phyloP scores from a whole-genome alignment of 2,113 vertebrate genomes.

The Formicarius rufipectus region DNA sequence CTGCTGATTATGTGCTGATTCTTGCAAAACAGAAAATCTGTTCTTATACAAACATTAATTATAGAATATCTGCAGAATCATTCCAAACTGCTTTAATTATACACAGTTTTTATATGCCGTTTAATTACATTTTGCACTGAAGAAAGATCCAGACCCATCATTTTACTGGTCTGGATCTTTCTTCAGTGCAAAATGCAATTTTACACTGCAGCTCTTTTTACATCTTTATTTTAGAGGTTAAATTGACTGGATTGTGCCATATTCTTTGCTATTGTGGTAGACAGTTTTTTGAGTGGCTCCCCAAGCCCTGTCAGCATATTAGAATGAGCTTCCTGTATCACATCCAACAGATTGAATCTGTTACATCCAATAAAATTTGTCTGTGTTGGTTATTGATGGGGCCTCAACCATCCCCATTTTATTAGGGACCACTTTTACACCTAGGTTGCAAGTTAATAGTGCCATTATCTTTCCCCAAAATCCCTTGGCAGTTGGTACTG shows the following conservation, averaged over 20 bases:
- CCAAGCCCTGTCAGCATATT: neutral
- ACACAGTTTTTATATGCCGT: constrained; percentile 20
- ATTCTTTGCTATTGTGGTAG: neutral
- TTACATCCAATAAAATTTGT: constrained; percentile 66
- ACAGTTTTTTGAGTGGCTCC: constrained; percentile 49
- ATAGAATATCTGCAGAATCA: constrained; percentile 64
- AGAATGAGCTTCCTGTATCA: constrained; percentile 32
- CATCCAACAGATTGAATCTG: constrained; percentile 25
- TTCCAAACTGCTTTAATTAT: constrained; percentile 69
- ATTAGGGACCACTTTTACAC: constrained; percentile 75
- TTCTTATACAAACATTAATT: constrained; percentile 72
- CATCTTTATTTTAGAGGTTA: constrained; percentile 61
- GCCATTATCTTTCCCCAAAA: constrained; percentile 69
- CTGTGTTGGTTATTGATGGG: constrained; percentile 60
- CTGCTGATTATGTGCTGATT: constrained; percentile 66
- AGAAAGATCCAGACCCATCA: constrained; percentile 27
- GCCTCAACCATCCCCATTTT: constrained; percentile 58
- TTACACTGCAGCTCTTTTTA: constrained; percentile 33
- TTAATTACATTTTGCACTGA: constrained; percentile 63
- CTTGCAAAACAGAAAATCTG: constrained; percentile 56
- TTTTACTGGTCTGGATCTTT: neutral
- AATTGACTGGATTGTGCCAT: constrained; percentile 25
- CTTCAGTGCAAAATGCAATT: neutral
- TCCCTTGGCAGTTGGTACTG: constrained; percentile 66
- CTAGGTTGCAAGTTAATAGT: constrained; percentile 34